Percentiles rank a stretch among this genome's conserved stretches.
These are phyloP conservation scores for Leptinotarsa defecta DNA, from an alignment of 1,140 invertebrate species.

Conservation along the genomic window DNA sequence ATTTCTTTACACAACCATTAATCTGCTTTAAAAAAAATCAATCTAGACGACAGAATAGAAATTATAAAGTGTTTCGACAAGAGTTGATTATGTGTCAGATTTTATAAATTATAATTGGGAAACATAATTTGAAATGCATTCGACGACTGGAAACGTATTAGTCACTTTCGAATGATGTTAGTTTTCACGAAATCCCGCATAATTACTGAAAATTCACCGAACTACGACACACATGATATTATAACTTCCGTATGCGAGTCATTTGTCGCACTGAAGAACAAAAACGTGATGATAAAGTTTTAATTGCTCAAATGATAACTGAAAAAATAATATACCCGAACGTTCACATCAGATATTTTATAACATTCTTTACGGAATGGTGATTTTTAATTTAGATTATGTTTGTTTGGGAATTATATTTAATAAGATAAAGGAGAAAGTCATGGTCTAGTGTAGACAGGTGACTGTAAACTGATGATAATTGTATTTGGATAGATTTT, in stretches of 20 bases:
- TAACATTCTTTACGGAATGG: slow-evolving; percentile 19
- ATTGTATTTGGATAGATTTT: slow-evolving; percentile 27
- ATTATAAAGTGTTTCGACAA: no score
- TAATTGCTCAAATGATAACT: slow-evolving; percentile 18
- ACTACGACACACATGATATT: background rate
- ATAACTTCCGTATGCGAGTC: slow-evolving; percentile 14
- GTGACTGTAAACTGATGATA: slow-evolving; percentile 24
- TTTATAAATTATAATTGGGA: no score
- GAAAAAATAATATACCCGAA: slow-evolving; percentile 26
- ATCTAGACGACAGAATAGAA: no score
- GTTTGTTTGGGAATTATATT: slow-evolving; percentile 25
- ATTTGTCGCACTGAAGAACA: slow-evolving; percentile 16
- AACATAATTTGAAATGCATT: no score
- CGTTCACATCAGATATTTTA: slow-evolving; percentile 16
- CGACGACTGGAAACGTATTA: no score
- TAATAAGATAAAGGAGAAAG: slow-evolving; percentile 29
- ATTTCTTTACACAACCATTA: no score
- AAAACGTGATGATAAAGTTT: slow-evolving; percentile 28
- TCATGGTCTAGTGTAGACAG: slow-evolving; percentile 26
- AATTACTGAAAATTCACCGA: background rate
- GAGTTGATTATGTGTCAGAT: no score
- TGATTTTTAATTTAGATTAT: slow-evolving; percentile 28
- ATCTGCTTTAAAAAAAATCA: no score
- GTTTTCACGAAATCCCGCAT: background rate
- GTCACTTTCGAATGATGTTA: no score